Evolutionary conservation across 2,113 vertebrate genomes (phyloP), one percentile per base, ranked within the genome.

Genomic region (Aviceda subcristata): DNA sequence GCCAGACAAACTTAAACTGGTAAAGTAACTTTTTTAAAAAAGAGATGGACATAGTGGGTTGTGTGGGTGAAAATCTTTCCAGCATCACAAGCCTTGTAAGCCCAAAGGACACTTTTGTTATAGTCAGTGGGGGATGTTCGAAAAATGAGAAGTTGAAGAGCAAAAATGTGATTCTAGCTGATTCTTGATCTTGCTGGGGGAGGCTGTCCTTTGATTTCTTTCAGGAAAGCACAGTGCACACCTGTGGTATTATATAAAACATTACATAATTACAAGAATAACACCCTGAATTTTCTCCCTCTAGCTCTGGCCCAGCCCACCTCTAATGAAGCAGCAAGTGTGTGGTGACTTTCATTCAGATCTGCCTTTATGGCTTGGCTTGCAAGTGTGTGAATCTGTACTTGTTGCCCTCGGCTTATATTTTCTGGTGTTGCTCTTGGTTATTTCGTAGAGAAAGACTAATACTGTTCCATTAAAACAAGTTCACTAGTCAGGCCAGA

Each of bases 121-220:
- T 29, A 89, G 69, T 82, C 86, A 82, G 89, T 92, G 92, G 83
- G 86, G 57, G 76, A 85, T 90, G 87, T 85, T 95, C 3, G 23
- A 90, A 91, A 92, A 87, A 88, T 4, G 71, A 90, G 84, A 96
- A 76, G 74, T 8, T 94, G 89, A 96, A 96, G 81, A 95, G 77
- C 57, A 75, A 63, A 90, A 90, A 63, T 80, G 69, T 45, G 72
- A 64, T 90, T 93, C 88, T 88, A 59, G 66, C 69, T 90, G 89
- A 48, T 92, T 84, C 77, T 95, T 93, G 75, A 79, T 96, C 89
- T 94, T 94, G 34, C 91, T 81, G 75, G 82, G 72, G 77, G 84
- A 94, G 69, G 67, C 50, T 84, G 29, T 77, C 72, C 87, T 96
- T 95, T 96, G 77, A 86, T 93, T 95, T 88, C 69, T 92, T 82